Base-by-base conservation (phyloP, 1,140 invertebrate species). In the Drosophila leontia region DNA sequence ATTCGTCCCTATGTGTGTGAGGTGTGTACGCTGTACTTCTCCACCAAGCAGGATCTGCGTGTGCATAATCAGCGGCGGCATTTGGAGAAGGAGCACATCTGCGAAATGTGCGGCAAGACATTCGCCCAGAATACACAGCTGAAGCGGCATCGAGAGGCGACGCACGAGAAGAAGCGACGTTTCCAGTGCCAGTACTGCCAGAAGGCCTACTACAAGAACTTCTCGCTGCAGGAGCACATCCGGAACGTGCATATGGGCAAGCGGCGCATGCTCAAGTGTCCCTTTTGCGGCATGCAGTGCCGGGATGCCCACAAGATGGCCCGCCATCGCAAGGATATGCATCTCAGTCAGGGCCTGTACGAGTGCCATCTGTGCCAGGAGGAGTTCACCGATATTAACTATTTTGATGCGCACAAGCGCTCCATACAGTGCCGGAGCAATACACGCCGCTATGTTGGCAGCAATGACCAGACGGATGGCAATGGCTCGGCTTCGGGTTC, bases 261-360 rank as follows among this genome's bases (percentile, higher is more conserved):
- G 68, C 63, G 91, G 2, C 75, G 91, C 2, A 92, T 92, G 91
- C 63, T 92, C 0, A 82, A 83, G 35, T 92, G 91, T 17, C 91
- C 91, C 0, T 92, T 92, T 51, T 92, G 91, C 26, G 91, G 91
- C 0, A 90, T 92, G 91, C 87, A 92, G 62, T 92, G 91, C n/a
- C 82, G 91, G 5, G 91, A 92, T 56, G 91, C 91, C 2, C 91
- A 92, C 63, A 92, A 92, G 47, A 92, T 92, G 91, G 91, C 91
- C 1, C 67, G 91, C 0, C 91, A 92, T 51, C 91, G 91, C 19
- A 92, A 91, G 69, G 77, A 90, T 26, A 82, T 90, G 75, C 91
- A 92, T 59, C 74, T 92, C 3, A 91, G 85, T 34, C 91, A 92
- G 62, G 80, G 71, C 11, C 55, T 86, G 7, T 92, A 84, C 57